Evolutionary conservation across 2,797 vertebrate species (phyloP).

Genomic region (Tarsius wallacei): DNA sequence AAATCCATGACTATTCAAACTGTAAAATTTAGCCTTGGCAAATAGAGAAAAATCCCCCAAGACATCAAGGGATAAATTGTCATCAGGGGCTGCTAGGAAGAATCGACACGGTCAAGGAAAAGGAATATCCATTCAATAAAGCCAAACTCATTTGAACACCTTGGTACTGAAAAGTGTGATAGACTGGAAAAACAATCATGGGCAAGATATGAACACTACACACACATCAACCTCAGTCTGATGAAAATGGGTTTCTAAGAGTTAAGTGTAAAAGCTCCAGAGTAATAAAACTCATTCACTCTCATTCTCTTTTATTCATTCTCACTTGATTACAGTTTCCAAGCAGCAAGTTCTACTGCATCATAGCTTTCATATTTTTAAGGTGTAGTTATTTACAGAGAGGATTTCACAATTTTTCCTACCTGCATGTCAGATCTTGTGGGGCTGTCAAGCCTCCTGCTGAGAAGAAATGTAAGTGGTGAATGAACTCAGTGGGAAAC

Average conservation of each 20-base stretch:
- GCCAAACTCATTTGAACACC: neutral
- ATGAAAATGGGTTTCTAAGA: neutral
- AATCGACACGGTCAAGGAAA: neutral
- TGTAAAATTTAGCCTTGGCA: neutral
- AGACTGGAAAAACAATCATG: neutral
- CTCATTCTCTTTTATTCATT: neutral
- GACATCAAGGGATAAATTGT: neutral
- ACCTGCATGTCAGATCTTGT: neutral
- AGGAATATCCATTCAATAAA: neutral
- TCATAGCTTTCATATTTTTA: constrained; percentile 5
- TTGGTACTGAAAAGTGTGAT: neutral
- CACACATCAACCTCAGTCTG: neutral
- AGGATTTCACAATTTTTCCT: constrained; percentile 27
- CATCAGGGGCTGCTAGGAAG: neutral
- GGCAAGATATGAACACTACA: neutral
- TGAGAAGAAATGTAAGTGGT: constrained; percentile 45
- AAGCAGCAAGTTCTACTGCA: neutral
- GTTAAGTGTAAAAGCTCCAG: neutral
- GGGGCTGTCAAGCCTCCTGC: neutral
- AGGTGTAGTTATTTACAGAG: constrained; percentile 23
- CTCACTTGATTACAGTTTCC: neutral
- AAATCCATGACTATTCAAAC: neutral
- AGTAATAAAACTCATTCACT: neutral
- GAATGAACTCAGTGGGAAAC: constrained; percentile 36
- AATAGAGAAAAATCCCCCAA: constrained; percentile 1